phyloP scores from a whole-genome alignment of 2,113 vertebrate genomes.

The Piaya cayana region DNA sequence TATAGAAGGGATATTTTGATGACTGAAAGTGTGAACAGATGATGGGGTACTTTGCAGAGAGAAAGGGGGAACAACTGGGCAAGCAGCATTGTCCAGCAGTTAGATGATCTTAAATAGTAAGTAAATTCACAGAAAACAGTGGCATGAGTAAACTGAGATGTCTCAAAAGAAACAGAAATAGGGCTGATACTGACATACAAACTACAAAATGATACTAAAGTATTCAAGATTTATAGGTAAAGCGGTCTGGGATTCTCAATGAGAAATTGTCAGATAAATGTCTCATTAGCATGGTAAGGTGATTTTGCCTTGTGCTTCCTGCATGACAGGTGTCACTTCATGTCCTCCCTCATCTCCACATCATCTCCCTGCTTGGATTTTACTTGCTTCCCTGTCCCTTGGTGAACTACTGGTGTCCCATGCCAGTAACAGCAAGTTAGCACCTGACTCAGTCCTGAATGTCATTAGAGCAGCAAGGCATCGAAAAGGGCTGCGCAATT shows the following conservation, averaged over 20 bases:
- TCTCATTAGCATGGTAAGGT: not conserved
- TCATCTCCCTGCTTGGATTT: not conserved
- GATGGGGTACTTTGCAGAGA: not conserved
- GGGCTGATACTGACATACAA: accelerated
- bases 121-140: not conserved
- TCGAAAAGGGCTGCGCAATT: accelerated
- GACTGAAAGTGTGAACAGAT: not conserved
- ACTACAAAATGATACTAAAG: not conserved
- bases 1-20: not conserved
- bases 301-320: not conserved
- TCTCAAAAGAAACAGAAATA: not conserved
- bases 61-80: not conserved
- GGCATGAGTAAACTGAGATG: not conserved
- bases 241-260: not conserved
- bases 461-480: not conserved
- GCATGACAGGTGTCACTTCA: not conserved
- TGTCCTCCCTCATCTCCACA: not conserved
- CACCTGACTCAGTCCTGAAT: not conserved
- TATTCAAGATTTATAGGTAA: not conserved
- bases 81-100: not conserved
- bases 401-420: not conserved
- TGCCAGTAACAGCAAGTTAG: not conserved
- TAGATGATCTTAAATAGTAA: not conserved
- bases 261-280: not conserved
- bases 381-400: not conserved